These are phyloP conservation scores for Aldrovandia affinis DNA, from an alignment of 2,797 vertebrate genomes.

Conservation along the genomic window DNA sequence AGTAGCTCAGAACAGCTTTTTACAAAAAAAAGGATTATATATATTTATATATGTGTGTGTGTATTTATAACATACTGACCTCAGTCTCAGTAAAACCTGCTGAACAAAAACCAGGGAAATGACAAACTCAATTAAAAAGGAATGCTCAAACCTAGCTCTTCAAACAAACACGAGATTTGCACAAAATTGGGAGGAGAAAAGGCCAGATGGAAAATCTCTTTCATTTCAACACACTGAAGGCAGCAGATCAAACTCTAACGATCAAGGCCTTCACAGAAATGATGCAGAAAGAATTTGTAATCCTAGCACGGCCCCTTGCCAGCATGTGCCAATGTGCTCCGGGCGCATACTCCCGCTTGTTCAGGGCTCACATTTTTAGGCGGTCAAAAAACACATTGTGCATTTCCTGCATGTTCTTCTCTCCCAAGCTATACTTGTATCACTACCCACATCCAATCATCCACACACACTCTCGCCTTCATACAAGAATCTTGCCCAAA, in stretches of 20 bases:
- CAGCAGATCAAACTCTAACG: slow-evolving; percentile 24
- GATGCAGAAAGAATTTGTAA: slow-evolving; percentile 43
- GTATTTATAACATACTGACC: slow-evolving; percentile 43
- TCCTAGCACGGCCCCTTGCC: background rate
- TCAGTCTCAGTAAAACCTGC: slow-evolving; percentile 34
- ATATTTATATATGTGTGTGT: slow-evolving; percentile 35
- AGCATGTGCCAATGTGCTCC: slow-evolving; percentile 29
- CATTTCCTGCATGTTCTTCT: background rate
- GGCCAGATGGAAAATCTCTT: slow-evolving; percentile 18
- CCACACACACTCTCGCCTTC: background rate
- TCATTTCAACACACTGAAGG: slow-evolving; percentile 5
- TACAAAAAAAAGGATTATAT: slow-evolving; percentile 60
- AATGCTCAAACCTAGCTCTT: slow-evolving; percentile 32
- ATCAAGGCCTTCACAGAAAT: slow-evolving; percentile 47
- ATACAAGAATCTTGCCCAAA: background rate
- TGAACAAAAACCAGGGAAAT: slow-evolving; percentile 39
- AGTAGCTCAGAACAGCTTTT: slow-evolving; percentile 57
- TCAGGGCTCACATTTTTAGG: background rate
- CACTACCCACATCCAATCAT: background rate
- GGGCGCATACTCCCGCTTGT: background rate
- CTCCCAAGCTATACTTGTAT: background rate
- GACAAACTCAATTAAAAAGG: slow-evolving; percentile 42
- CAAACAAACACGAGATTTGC: slow-evolving; percentile 7
- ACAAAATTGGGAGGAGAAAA: slow-evolving; percentile 7
- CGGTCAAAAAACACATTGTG: background rate